A percentile compares a stretch with the other conserved stretches of the same genome.
phyloP scores from a whole-genome alignment of 2,797 vertebrate species.

The Eulemur mongoz region DNA sequence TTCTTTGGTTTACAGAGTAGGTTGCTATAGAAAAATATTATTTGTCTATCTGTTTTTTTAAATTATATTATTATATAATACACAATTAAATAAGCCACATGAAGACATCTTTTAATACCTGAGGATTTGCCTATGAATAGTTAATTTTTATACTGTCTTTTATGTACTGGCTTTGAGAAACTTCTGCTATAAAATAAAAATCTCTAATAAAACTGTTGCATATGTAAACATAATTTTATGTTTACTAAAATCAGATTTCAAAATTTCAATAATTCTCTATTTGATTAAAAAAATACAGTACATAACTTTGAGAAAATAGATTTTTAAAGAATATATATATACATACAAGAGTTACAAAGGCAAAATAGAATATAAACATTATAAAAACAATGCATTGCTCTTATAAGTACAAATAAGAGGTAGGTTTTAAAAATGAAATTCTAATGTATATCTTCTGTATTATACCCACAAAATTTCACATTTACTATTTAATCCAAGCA shows the following conservation, averaged over 20 bases:
- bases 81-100: background rate
- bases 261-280: conserved; percentile 50
- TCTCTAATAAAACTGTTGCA: background rate
- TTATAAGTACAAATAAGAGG: conserved; percentile 85
- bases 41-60: conserved; percentile 40
- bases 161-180: background rate
- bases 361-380: conserved; percentile 55
- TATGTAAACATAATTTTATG: conserved; percentile 21
- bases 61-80: conserved; percentile 19
- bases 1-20: conserved; percentile 71
- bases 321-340: conserved; percentile 3
- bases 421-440: conserved; percentile 82
- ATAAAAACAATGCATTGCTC: conserved; percentile 75
- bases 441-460: conserved; percentile 55
- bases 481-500: conserved; percentile 63
- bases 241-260: conserved; percentile 32
- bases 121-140: conserved; percentile 73
- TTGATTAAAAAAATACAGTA: conserved; percentile 73
- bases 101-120: conserved; percentile 72
- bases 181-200: background rate
- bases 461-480: conserved; percentile 75
- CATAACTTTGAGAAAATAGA: conserved; percentile 74
- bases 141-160: background rate
- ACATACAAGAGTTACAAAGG: conserved; percentile 75
- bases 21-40: conserved; percentile 50